A percentile compares a stretch with the other conserved stretches of the same genome.
Conservation (phyloP, 2,797 vertebrate genomes). For the Enteromius radiatus region DNA sequence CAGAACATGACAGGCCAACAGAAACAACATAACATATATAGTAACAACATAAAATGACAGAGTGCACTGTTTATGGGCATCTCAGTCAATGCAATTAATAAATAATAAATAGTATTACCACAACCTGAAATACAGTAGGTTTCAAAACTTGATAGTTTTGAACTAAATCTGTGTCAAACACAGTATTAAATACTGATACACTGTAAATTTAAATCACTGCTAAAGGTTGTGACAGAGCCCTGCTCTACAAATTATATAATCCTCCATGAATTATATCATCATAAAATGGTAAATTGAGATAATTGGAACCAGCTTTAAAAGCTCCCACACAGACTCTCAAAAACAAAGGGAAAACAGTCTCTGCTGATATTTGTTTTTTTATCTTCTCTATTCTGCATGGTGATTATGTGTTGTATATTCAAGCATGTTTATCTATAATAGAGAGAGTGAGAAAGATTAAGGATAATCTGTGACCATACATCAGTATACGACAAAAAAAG, state of each 20-base stretch:
- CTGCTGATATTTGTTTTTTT: background rate
- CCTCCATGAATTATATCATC: constrained; percentile 1
- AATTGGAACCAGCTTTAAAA: constrained; percentile 26
- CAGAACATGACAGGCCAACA: background rate
- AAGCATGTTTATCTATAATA: background rate
- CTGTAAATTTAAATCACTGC: constrained; percentile 4
- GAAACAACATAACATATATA: background rate
- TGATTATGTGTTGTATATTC: background rate
- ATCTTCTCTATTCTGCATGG: background rate
- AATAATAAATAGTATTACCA: background rate
- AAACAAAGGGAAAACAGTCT: background rate
- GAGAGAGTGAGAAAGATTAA: background rate
- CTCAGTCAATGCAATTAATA: background rate
- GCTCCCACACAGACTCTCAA: constrained; percentile 10
- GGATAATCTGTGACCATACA: background rate
- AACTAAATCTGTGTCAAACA: constrained; percentile 10
- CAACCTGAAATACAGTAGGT: background rate
- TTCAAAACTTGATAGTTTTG: background rate
- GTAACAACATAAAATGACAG: background rate
- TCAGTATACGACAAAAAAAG: constrained; percentile 19
- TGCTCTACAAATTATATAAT: constrained; percentile 7
- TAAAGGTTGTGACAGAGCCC: background rate
- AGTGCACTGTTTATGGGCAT: background rate
- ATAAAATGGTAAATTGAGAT: constrained; percentile 22
- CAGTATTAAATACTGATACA: constrained; percentile 18